Evolutionary conservation across 2,797 vertebrate species (phyloP).

Genomic region (Rhincodon typus): DNA sequence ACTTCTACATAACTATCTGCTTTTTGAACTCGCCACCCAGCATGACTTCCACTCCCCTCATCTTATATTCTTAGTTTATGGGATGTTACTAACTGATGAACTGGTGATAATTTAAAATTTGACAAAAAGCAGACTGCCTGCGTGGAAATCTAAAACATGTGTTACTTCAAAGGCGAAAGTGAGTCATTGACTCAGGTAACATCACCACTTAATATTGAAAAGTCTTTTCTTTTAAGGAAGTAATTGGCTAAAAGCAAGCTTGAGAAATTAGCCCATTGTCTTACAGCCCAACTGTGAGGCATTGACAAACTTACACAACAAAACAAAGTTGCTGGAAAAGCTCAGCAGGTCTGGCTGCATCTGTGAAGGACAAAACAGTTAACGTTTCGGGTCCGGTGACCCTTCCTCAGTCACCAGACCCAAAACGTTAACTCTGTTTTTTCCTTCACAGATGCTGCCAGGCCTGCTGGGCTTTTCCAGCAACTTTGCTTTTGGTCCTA

Average conservation of each 20-base stretch:
- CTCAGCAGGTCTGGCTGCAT: too few species aligned
- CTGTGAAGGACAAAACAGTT: too few species aligned
- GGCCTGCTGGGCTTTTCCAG: too few species aligned
- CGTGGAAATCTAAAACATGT: not conserved
- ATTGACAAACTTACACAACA: not conserved
- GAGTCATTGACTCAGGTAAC: not conserved
- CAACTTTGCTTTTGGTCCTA: too few species aligned
- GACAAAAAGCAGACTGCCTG: not conserved
- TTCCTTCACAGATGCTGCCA: too few species aligned
- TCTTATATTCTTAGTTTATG: not conserved
- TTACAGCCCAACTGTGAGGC: not conserved
- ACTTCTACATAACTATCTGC: too few species aligned
- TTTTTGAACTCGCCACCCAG: too few species aligned
- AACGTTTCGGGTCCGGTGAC: too few species aligned
- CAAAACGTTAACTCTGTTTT: too few species aligned
- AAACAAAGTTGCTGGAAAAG: too few species aligned
- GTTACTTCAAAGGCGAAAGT: not conserved
- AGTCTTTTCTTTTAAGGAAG: not conserved
- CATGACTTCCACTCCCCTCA: too few species aligned
- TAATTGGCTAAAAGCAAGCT: not conserved
- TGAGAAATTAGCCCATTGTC: not conserved
- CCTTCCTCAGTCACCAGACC: too few species aligned
- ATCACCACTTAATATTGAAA: not conserved
- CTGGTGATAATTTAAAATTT: not conserved
- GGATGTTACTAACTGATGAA: not conserved